Percentiles rank a stretch among this genome's conserved stretches.
These are phyloP conservation scores for Cyanoramphus novaezelandiae DNA, from an alignment of 2,113 vertebrate species.

Conservation along the genomic window DNA sequence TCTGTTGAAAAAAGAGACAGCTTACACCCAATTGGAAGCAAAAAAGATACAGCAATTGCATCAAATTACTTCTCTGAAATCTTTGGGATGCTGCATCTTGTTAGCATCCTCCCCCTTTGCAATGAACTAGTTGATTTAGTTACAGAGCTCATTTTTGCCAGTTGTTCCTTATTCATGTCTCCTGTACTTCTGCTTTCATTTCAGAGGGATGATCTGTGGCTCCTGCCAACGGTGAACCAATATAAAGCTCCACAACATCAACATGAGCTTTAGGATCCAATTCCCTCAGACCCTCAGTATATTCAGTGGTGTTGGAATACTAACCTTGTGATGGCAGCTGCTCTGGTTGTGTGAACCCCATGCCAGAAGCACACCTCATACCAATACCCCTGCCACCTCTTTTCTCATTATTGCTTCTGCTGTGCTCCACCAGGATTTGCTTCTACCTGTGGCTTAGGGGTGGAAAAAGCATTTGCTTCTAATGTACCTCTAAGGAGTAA, in stretches of 20 bases:
- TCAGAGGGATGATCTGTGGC: neutral
- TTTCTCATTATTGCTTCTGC: neutral
- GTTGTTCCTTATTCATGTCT: neutral
- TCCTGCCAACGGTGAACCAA: neutral
- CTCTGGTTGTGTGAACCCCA: neutral
- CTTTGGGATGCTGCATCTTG: neutral
- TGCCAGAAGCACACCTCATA: neutral
- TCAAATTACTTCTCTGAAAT: neutral
- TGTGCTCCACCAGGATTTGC: neutral
- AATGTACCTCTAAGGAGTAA: neutral
- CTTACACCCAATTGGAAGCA: neutral
- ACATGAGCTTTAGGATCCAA: neutral
- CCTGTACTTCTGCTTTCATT: neutral
- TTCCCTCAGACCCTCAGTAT: accelerated
- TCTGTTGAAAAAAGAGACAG: neutral
- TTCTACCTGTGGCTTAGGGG: neutral
- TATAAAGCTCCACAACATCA: neutral
- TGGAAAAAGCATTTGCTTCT: neutral
- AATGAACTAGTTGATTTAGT: neutral
- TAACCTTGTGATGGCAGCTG: neutral
- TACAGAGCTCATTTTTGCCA: neutral
- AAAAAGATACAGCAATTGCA: neutral
- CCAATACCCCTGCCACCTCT: neutral
- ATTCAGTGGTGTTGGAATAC: neutral
- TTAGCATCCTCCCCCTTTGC: neutral